phyloP scores from a whole-genome alignment of 2,113 vertebrate genomes.

The Dipodomys stephensi region DNA sequence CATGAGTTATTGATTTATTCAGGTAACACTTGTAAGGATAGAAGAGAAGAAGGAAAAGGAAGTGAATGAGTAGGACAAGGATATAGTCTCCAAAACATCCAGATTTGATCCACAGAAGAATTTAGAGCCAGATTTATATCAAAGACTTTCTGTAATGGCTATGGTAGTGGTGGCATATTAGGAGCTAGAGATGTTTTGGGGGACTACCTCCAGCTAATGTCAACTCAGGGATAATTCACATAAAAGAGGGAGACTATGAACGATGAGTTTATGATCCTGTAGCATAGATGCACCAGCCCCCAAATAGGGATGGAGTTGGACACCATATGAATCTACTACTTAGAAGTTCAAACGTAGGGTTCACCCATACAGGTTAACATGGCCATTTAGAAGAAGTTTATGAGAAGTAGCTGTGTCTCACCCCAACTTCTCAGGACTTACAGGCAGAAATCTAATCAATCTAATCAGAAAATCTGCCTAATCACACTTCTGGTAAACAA shows the following conservation, averaged over 20 bases:
- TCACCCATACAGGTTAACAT: background rate
- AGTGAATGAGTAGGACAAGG: background rate
- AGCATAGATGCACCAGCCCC: background rate
- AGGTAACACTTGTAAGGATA: background rate
- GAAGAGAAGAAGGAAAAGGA: background rate
- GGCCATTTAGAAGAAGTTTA: background rate
- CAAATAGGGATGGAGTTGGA: too few species aligned
- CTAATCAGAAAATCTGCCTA: background rate
- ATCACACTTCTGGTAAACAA: background rate
- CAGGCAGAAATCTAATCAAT: background rate
- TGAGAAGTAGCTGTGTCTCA: background rate
- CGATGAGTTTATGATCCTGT: background rate
- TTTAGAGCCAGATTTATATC: background rate
- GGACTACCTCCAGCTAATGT: background rate
- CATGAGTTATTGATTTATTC: background rate
- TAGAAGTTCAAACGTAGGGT: background rate
- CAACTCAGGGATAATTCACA: background rate
- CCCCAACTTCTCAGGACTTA: background rate
- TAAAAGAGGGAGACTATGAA: background rate
- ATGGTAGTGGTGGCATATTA: background rate
- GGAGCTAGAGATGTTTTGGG: background rate
- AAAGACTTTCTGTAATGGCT: background rate
- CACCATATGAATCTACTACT: background rate
- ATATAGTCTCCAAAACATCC: background rate
- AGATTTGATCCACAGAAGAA: background rate